Conservation (phyloP, 1,140 invertebrate species). For the Helicoverpa armigera region DNA sequence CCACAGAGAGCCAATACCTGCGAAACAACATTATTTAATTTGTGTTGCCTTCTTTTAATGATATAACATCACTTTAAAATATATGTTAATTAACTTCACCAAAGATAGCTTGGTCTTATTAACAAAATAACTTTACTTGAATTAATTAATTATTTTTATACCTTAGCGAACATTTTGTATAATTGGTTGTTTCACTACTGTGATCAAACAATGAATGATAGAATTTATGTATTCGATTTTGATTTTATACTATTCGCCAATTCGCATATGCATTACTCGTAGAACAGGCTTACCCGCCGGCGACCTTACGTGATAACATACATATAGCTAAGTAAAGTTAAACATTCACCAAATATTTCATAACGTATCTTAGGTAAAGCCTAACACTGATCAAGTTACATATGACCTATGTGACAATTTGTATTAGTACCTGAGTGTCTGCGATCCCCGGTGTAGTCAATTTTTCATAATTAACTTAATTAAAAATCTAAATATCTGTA, state of each 20-base stretch:
- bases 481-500: too few relatives aligned
- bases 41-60: neutral
- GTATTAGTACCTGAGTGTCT: neutral
- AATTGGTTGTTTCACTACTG: slow-evolving; percentile 48
- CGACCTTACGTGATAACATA: slow-evolving; percentile 1
- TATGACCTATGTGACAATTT: neutral
- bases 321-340: neutral
- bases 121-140: neutral
- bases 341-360: slow-evolving; percentile 17
- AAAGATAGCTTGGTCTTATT: slow-evolving; percentile 15
- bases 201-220: slow-evolving; percentile 57
- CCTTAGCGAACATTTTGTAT: slow-evolving; percentile 60
- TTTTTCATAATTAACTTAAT: too few relatives aligned
- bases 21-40: neutral
- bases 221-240: neutral
- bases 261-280: neutral
- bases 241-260: slow-evolving; percentile 26
- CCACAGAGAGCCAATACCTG: slow-evolving; percentile 67
- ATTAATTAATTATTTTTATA: slow-evolving; percentile 37
- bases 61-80: neutral
- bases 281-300: slow-evolving; percentile 7
- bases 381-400: too few relatives aligned
- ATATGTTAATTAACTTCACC: too few relatives aligned
- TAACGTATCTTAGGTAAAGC: too few relatives aligned
- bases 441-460: too few relatives aligned